Evolutionary conservation across 2,113 vertebrate species (phyloP), one percentile per base, ranked within the genome.

Genomic region (Ptyas mucosa): DNA sequence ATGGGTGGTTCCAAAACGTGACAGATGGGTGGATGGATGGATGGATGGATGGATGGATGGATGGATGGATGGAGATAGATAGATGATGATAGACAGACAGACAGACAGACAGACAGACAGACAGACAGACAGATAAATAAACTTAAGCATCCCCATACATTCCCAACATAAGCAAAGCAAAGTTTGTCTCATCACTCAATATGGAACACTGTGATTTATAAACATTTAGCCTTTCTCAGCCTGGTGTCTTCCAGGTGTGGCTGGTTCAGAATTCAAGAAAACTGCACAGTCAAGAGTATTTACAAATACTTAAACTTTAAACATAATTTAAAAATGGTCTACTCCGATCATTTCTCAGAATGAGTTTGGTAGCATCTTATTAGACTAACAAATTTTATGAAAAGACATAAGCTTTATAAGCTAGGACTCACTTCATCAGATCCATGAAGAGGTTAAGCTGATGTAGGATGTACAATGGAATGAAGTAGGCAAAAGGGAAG

Each of bases 11-110:
- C 14, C 53, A 54, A 54, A 54, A 54, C 18, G 53, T 14, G 12
- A 54, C 14, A 2, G 53, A 54, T 54, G 52, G 12, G 14, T 14
- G 52, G 52, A 53, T 14, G 51, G 8, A 9, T 51, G 9, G 9
- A 10, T 1, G 1, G 9, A 10, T 51, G 9, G n/a, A n/a, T n/a
- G n/a, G n/a, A n/a, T n/a, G 1, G 51, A 2, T 52, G 1, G 51
- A 10, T 52, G 6, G 51, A 51, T 51, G 8, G 51, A 51, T 51
- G 0, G 43, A 51, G 51, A 51, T 10, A 51, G 51, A 51, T 10
- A 51, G 51, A 51, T 10, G 8, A 46, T 3, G 51, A 52, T 52
- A 52, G 51, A 52, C 8, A 52, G 51, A 52, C 8, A 49, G 52
- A 1, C 10, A 10, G 51, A 0, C 5, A 55, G 54, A 15, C 3